These are phyloP conservation scores for Cheiracanthium punctorium DNA, from an alignment of 2,888 invertebrate genomes.

Conservation along the genomic window DNA sequence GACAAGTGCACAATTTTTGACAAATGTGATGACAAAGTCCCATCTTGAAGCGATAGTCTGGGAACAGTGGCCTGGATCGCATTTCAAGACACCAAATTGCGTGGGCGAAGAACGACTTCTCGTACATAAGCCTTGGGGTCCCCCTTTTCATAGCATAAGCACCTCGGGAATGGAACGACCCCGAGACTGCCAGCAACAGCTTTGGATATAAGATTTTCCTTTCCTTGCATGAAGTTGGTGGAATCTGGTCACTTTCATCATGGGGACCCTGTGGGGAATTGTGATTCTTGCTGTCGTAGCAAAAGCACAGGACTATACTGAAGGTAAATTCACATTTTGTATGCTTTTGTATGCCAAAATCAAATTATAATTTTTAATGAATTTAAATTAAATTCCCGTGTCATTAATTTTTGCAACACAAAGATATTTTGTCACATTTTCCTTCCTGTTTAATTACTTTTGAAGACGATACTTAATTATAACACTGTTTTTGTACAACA, in stretches of 20 bases:
- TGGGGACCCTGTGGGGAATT: constrained; percentile 47
- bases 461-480: too few species aligned
- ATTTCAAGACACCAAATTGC: constrained; percentile 30
- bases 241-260: constrained; percentile 2
- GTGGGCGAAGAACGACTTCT: constrained; percentile 33
- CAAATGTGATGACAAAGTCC: constrained; percentile 45
- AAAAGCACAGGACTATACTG: constrained; percentile 49
- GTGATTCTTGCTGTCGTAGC: background rate
- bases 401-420: too few species aligned
- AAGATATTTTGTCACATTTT: too few species aligned
- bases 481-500: too few species aligned
- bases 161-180: constrained; percentile 1
- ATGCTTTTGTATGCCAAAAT: too few species aligned
- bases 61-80: constrained; percentile 42
- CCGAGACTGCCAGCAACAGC: constrained; percentile 5
- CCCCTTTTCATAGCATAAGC: constrained; percentile 24
- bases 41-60: constrained; percentile 59
- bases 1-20: background rate
- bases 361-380: too few species aligned
- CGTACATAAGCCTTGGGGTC: constrained; percentile 42
- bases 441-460: too few species aligned
- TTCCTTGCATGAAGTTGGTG: constrained; percentile 26
- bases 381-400: too few species aligned
- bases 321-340: too few species aligned
- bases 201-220: background rate